phyloP scores from a whole-genome alignment of 2,888 invertebrate genomes.

The Lypha dubia region DNA sequence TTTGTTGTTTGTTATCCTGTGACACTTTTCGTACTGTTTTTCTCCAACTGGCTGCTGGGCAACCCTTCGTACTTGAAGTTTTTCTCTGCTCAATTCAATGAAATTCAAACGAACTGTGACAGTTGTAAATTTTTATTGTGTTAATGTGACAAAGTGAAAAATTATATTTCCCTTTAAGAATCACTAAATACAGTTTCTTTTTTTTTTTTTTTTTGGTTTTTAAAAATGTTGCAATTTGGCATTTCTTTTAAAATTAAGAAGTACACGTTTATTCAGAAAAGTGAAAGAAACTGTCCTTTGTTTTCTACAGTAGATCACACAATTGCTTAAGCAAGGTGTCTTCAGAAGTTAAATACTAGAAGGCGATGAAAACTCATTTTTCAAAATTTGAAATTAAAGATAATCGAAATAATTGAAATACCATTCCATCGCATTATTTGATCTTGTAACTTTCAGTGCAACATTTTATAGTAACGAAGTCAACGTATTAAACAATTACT shows the following conservation, averaged over 20 bases:
- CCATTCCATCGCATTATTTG: too few relatives aligned
- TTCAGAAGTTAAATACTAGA: too few relatives aligned
- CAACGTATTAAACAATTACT: not conserved
- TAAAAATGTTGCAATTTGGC: too few relatives aligned
- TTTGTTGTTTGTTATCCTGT: conserved; percentile 33
- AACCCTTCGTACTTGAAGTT: conserved; percentile 29
- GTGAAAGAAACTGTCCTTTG: too few relatives aligned
- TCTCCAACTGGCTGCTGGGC: not conserved
- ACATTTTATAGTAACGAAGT: not conserved
- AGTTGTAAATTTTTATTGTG: conserved; percentile 80
- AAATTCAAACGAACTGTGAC: conserved; percentile 65
- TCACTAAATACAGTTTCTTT: conserved; percentile 38
- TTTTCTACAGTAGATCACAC: too few relatives aligned
- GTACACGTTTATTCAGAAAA: too few relatives aligned
- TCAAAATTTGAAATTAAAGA: too few relatives aligned
- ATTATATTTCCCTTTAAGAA: conserved; percentile 75
- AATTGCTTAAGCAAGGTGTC: too few relatives aligned
- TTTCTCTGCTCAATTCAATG: conserved; percentile 26
- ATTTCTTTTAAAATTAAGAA: too few relatives aligned
- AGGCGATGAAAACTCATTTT: too few relatives aligned
- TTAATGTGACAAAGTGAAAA: conserved; percentile 82
- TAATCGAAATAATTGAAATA: too few relatives aligned
- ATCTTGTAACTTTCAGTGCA: not conserved
- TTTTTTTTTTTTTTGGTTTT: conserved; percentile 8
- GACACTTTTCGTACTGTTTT: conserved; percentile 2